Conservation (phyloP, 2,797 vertebrate species). For the Sebastiscus albofasciatus region DNA sequence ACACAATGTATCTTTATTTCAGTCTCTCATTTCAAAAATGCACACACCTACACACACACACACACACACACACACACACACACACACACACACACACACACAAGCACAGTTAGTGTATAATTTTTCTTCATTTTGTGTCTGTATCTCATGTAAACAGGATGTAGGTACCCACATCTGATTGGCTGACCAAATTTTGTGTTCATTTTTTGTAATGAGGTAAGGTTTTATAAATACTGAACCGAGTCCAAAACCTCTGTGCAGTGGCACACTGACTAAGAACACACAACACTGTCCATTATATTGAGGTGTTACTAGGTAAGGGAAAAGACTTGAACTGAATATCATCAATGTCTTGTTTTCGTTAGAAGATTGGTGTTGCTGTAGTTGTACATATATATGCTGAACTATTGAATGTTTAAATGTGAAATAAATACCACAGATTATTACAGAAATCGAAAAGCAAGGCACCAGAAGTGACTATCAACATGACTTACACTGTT, state of each 20-base stretch:
- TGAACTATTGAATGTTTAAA: not conserved
- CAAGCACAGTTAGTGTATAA: not conserved
- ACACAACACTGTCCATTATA: not conserved
- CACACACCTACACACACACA: too few relatives aligned
- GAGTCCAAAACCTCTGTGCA: not conserved
- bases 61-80: not conserved
- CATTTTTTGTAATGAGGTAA: not conserved
- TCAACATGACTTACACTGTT: not conserved
- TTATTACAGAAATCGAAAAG: not conserved
- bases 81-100: not conserved
- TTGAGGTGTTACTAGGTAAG: not conserved
- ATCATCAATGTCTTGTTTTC: not conserved
- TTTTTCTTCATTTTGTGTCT: not conserved
- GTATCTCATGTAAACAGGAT: not conserved
- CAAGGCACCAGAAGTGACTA: not conserved
- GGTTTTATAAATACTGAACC: not conserved
- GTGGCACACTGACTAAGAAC: not conserved
- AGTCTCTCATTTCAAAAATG: too few relatives aligned
- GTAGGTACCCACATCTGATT: not conserved
- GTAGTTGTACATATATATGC: not conserved
- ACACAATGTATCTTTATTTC: too few relatives aligned
- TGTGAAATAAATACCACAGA: too few relatives aligned
- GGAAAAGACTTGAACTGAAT: not conserved
- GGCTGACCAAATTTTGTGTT: not conserved
- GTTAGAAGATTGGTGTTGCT: constrained; percentile 5